Evolutionary conservation across 2,113 vertebrate genomes (phyloP), one percentile per base, ranked within the genome.

Genomic region (Semicossyphus pulcher): DNA sequence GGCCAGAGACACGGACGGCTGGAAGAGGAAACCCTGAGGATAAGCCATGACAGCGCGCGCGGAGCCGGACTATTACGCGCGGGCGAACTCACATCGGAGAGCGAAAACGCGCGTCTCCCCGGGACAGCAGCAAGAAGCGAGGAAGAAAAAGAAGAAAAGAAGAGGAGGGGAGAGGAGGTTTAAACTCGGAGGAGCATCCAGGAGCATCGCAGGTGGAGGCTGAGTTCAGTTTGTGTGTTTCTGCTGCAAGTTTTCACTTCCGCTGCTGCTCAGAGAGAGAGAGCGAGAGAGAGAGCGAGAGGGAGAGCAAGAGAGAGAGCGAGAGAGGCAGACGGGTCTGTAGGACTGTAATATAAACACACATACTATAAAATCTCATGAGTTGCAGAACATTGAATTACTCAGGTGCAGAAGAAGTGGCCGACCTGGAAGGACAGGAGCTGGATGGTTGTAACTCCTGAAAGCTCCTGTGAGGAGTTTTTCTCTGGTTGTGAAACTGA

Each of bases 11-110:
- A 94, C 95, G 80, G 96, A 95, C 71, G 96, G 94, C 93, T 95
- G 96, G 90, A 97, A 97, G 90, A 98, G 94, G 93, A 97, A 97
- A 76, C 97, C 95, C 94, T 94, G 97, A 93, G 96, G 96, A 92
- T 97, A 97, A 89, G 97, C 94, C 97, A 98, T 98, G 94, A 92
- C 93, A 88, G 68, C 42, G 78, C 47, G 57, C 80, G 29, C 68
- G 68, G 72, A 69, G 66, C 77, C 67, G 52, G 66, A 72, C 56
- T 20, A 41, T 52, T 59, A 66, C 67, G 65, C 84, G 36, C 79
- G 32, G 48, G 10, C 37, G 1, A 52, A 67, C 44, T 86, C 82
- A 85, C 81, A 86, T 78, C 68, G 66, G 86, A 76, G 44, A 80
- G 91, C 89, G 92, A 88, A 90, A 87, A 92, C 90, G 94, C 26